These are phyloP conservation scores for Phylloscopus whistleri DNA, from an alignment of 2,113 vertebrate genomes.

Conservation along the genomic window DNA sequence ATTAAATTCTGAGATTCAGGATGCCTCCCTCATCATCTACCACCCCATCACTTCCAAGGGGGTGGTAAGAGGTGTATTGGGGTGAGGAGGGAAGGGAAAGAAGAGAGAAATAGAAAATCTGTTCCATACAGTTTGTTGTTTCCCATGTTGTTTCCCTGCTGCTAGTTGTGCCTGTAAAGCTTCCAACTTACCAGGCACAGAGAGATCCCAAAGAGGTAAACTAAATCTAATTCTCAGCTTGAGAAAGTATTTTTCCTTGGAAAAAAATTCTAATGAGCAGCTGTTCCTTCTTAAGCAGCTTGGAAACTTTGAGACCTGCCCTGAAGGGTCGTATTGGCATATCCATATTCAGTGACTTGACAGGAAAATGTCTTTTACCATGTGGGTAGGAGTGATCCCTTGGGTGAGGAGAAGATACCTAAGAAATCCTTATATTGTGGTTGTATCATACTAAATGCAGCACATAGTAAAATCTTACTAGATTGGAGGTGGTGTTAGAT, in stretches of 20 bases:
- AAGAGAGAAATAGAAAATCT: neutral
- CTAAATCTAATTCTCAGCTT: neutral
- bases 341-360: neutral
- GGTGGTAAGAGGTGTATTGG: neutral
- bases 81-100: neutral
- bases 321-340: neutral
- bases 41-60: neutral
- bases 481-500: neutral
- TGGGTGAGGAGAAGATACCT: neutral
- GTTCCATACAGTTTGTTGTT: neutral
- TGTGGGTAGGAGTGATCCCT: neutral
- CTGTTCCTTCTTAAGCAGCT: neutral
- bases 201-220: neutral
- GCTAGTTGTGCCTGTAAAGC: neutral
- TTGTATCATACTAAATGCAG: neutral
- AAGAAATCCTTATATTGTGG: neutral
- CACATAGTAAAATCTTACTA: neutral
- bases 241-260: neutral
- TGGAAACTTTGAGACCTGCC: neutral
- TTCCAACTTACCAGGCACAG: neutral
- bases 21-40: neutral
- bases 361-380: neutral
- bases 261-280: neutral
- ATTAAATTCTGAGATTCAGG: neutral
- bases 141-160: neutral